Evolutionary conservation across 1,140 invertebrate species (phyloP).

Genomic region (Mercenaria mercenaria): DNA sequence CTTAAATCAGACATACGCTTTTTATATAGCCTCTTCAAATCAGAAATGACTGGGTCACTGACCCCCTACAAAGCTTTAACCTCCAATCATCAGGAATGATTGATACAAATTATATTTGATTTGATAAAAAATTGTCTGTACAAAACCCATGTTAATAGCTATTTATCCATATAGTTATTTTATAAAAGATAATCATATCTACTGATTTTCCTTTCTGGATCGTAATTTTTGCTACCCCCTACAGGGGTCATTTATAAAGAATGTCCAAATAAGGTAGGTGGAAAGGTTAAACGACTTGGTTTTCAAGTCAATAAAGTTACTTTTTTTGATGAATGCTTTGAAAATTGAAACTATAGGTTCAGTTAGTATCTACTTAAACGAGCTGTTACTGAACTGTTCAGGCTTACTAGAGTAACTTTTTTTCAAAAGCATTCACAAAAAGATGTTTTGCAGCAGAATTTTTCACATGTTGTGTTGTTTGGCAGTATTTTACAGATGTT

Average conservation of each 20-base stretch:
- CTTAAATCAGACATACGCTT: neutral
- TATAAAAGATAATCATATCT: constrained; percentile 31
- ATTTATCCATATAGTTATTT: constrained; percentile 30
- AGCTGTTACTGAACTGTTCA: no score
- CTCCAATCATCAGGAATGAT: neutral
- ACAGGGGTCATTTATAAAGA: neutral
- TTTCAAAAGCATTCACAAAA: no score
- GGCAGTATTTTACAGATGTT: no score
- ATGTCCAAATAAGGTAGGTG: neutral
- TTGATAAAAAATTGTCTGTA: constrained; percentile 41
- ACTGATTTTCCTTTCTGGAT: constrained; percentile 1
- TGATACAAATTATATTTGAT: constrained; percentile 56
- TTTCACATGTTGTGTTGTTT: no score
- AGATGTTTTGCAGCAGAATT: no score
- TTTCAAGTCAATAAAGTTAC: neutral
- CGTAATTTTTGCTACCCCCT: constrained; percentile 33
- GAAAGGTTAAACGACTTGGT: neutral
- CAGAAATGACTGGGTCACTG: neutral
- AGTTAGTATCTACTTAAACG: no score
- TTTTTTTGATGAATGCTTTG: no score
- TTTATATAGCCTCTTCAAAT: neutral
- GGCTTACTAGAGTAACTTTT: no score
- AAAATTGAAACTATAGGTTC: no score
- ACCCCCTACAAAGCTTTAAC: neutral
- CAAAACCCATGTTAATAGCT: constrained; percentile 21